A percentile compares a stretch with the other conserved stretches of the same genome.
Evolutionary conservation across 2,888 invertebrate genomes (phyloP).

Genomic region (Notocelia uddmanniana): DNA sequence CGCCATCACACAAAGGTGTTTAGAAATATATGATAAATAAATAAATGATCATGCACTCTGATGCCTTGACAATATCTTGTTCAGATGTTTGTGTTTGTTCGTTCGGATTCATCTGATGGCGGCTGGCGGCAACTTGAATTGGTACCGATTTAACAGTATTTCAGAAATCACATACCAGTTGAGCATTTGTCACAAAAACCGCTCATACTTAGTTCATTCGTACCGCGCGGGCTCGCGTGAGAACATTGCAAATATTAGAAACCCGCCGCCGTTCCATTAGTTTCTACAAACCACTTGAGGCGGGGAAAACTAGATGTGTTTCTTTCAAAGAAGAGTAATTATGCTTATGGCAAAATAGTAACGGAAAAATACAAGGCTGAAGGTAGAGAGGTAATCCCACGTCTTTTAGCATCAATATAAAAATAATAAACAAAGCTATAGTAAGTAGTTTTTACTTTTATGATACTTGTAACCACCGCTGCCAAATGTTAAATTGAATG

Average conservation of each 20-base stretch:
- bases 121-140: neutral
- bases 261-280: slow-evolving; percentile 10
- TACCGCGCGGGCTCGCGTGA: slow-evolving; percentile 23
- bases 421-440: too few species aligned
- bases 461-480: too few species aligned
- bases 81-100: neutral
- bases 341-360: neutral
- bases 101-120: neutral
- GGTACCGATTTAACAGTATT: neutral
- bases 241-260: slow-evolving; percentile 37
- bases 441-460: too few species aligned
- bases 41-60: too few species aligned
- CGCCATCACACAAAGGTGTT: too few species aligned
- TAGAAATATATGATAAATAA: too few species aligned
- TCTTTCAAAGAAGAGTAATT: neutral
- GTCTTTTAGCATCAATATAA: too few species aligned
- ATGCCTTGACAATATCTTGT: neutral
- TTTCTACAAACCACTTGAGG: slow-evolving; percentile 17
- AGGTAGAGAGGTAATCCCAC: too few species aligned
- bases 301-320: slow-evolving; percentile 1
- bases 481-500: too few species aligned
- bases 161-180: slow-evolving; percentile 12
- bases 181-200: slow-evolving; percentile 20
- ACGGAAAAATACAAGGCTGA: too few species aligned
- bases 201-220: neutral